Evolutionary conservation across 2,797 vertebrate species (phyloP), one percentile per base, ranked within the genome.

Genomic region (Rhincodon typus): DNA sequence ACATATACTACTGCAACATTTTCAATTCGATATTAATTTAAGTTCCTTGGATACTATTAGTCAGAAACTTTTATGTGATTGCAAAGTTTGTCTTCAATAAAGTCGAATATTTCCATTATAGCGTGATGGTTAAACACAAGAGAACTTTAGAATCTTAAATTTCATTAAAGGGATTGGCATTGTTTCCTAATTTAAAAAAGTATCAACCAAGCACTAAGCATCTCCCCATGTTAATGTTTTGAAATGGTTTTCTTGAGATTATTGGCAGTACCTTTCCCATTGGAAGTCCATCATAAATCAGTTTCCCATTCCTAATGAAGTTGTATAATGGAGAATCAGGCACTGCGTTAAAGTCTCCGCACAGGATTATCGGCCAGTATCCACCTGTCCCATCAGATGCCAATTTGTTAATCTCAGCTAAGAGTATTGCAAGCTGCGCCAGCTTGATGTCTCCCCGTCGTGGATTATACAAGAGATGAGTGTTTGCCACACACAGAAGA

Each of bases 311-410:
- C 96, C 97, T 98, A 97, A 99, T 98, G 96, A 99, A 99, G 96
- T 96, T 97, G 98, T 99, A 99, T 50, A 99, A 96, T 0, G 99
- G 99, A 96, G 99, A 99, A 95, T 97, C 97, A 74, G 99, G 99
- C 50, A 98, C 98, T 5, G 99, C 99, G 97, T 99, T 99, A 96
- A 99, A 98, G 96, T 99, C 99, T 3, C 99, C 99, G 84, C 99
- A 99, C 95, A 99, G 97, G 96, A 99, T 91, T 15, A 99, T 97
- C 0, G 99, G 99, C 96, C 97, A 98, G 96, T 97, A 96, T 27
- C 97, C 97, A 0, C 98, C 98, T 0, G 99, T 98, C 0, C 97
- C 97, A 96, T 96, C 97, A 96, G 96, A 96, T 96, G 98, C 97
- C 96, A 98, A 96, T 0, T 96, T 98, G 74, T 97, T 96, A 94